A percentile compares a stretch with the other conserved stretches of the same genome.
These are phyloP conservation scores for Paracyclopina nana DNA, from an alignment of 1,140 invertebrate genomes.

Conservation along the genomic window DNA sequence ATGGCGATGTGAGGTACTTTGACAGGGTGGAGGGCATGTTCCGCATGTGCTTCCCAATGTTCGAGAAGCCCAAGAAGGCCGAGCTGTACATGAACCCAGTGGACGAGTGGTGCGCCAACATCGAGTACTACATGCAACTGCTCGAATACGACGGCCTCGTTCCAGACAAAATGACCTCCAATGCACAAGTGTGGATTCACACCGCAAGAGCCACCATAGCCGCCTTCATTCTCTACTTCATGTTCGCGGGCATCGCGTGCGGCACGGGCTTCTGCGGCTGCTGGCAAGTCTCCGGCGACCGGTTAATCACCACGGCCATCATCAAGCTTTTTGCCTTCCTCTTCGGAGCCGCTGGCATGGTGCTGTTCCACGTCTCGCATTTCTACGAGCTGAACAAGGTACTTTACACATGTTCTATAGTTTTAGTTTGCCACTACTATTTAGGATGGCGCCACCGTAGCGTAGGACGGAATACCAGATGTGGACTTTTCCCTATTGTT, in stretches of 20 bases:
- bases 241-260: slow-evolving; percentile 67
- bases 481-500: too few relatives aligned
- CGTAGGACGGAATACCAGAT: too few relatives aligned
- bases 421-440: too few relatives aligned
- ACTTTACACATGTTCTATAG: too few relatives aligned
- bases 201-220: slow-evolving; percentile 68
- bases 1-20: slow-evolving; percentile 9
- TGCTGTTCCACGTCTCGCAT: slow-evolving; percentile 1
- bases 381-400: slow-evolving; percentile 16
- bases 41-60: slow-evolving; percentile 1
- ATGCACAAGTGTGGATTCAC: slow-evolving; percentile 10
- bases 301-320: slow-evolving; percentile 78
- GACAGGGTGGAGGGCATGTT: slow-evolving; percentile 8
- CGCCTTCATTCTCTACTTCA: slow-evolving; percentile 64
- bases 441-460: too few relatives aligned
- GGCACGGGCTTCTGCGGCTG: slow-evolving; percentile 75
- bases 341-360: slow-evolving; percentile 8
- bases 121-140: slow-evolving; percentile 73
- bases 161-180: not conserved
- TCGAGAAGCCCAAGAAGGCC: not conserved
- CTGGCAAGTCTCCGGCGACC: slow-evolving; percentile 70
- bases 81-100: slow-evolving; percentile 72
- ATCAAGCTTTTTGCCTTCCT: slow-evolving; percentile 49
- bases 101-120: slow-evolving; percentile 78
- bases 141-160: slow-evolving; percentile 7